Base-by-base conservation (phyloP, 2,888 invertebrate genomes). In the Ennomos erosarius region DNA sequence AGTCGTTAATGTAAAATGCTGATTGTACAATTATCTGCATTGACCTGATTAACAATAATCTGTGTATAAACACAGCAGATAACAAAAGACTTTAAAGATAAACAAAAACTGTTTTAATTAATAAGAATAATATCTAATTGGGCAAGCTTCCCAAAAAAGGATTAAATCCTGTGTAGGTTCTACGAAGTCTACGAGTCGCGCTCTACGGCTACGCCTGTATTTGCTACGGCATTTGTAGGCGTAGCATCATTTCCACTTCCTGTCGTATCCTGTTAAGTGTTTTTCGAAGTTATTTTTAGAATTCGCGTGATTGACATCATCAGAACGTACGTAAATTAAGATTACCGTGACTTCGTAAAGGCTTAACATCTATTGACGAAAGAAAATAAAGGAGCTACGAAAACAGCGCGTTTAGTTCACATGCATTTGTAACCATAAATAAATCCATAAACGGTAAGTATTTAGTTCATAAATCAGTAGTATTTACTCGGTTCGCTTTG, bases 191-290 rank as follows among this genome's bases (percentile, higher is more conserved):
- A 35, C 34, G 11, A 34, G 13, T 26, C 26, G 6, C 26, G 13
- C 13, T 56, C 60, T 52, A 59, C 61, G 53, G 16, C 44, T 38
- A 49, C 58, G 58, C 12, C 13, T 37, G 8, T 33, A 10, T 34
- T 34, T 37, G 61, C 65, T 67, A 64, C 66, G 62, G 47, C 13
- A 1, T 43, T 47, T 59, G 67, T 64, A 64, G 62, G 35, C 47
- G 47, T 51, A 26, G 26, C 26, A 26, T 26, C 26, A 26, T 6
- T 26, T 26, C 26, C 39, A 50, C 37, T 39, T 58, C 49, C 57
- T 51, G 57, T 40, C 10, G n/a, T 48, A 1, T 42, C 16, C 36
- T 36, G 5, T 6, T 26, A 26, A 26, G 26, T 26, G 26, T 26
- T 26, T 26, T 26, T 26, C 26, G 26, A 26, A 26, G 26, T 26